These are phyloP conservation scores for Anthonomus grandis DNA, from an alignment of 1,140 invertebrate genomes.

Conservation along the genomic window DNA sequence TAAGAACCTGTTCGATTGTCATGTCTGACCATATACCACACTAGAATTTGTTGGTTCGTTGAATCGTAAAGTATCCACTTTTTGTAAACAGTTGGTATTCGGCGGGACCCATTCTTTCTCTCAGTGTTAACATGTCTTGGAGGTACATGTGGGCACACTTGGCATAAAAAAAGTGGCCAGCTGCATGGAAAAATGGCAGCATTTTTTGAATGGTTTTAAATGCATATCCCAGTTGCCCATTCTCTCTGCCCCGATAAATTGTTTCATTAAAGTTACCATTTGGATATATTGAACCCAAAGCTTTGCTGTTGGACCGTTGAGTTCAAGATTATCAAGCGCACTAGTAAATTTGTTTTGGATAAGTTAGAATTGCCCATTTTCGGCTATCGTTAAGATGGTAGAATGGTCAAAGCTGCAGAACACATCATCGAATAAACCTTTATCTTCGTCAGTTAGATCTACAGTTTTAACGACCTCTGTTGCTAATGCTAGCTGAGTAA, in stretches of 20 bases:
- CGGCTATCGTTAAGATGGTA: neutral
- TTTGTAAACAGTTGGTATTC: neutral
- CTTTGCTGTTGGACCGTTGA: neutral
- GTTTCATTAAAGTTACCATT: neutral
- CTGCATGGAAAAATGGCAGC: slow-evolving; percentile 47
- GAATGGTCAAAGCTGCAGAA: neutral
- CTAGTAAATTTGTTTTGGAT: neutral
- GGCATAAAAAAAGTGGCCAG: slow-evolving; percentile 50
- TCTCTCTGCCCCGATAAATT: too few relatives aligned
- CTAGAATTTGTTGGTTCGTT: slow-evolving; percentile 46
- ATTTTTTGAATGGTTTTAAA: slow-evolving; percentile 33
- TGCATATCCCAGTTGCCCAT: neutral
- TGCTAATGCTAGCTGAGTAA: neutral
- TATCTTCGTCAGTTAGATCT: too few relatives aligned
- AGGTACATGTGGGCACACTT: slow-evolving; percentile 52
- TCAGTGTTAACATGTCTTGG: slow-evolving; percentile 46
- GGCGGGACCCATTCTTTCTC: slow-evolving; percentile 14
- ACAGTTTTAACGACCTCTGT: too few relatives aligned
- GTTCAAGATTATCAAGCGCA: neutral
- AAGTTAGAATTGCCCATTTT: too few relatives aligned
- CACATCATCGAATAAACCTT: too few relatives aligned
- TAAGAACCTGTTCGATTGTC: slow-evolving; percentile 47
- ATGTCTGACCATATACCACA: slow-evolving; percentile 48
- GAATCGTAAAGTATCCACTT: slow-evolving; percentile 41
- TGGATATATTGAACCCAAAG: too few relatives aligned